phyloP scores from a whole-genome alignment of 2,888 invertebrate genomes.

The Bibio marci region DNA sequence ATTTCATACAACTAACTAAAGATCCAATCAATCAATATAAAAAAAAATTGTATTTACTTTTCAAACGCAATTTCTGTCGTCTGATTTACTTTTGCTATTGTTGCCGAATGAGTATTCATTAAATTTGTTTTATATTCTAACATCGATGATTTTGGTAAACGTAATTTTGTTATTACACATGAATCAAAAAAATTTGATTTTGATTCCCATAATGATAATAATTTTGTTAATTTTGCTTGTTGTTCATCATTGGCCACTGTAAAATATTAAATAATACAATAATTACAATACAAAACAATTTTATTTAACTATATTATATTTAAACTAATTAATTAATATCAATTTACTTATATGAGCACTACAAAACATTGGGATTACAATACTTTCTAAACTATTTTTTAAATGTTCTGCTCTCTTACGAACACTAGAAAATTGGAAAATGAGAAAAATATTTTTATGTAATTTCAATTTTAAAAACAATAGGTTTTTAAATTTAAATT shows the following conservation, averaged over 20 bases:
- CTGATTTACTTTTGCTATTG: conserved; percentile 58
- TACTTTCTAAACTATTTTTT: conserved; percentile 82
- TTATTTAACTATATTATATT: too few species aligned
- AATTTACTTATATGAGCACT: conserved; percentile 65
- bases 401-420: conserved; percentile 89
- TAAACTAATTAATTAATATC: too few species aligned
- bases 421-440: conserved; percentile 71
- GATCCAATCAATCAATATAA: neutral
- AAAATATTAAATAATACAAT: conserved; percentile 18
- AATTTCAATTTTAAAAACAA: too few species aligned
- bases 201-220: conserved; percentile 91
- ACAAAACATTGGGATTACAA: conserved; percentile 97
- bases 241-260: conserved; percentile 72
- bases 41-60: conserved; percentile 30
- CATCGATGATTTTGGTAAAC: conserved; percentile 75
- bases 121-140: conserved; percentile 75
- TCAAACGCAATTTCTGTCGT: conserved; percentile 73
- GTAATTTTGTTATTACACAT: conserved; percentile 68
- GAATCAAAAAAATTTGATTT: conserved; percentile 79
- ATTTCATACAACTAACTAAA: conserved; percentile 9
- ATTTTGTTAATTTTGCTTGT: conserved; percentile 78
- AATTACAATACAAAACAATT: too few species aligned
- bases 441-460: too few species aligned
- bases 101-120: conserved; percentile 60
- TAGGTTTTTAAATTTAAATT: too few species aligned